A percentile compares a stretch with the other conserved stretches of the same genome.
These are phyloP conservation scores for Halictus quadricinctus DNA, from an alignment of 2,888 invertebrate species.

Conservation along the genomic window DNA sequence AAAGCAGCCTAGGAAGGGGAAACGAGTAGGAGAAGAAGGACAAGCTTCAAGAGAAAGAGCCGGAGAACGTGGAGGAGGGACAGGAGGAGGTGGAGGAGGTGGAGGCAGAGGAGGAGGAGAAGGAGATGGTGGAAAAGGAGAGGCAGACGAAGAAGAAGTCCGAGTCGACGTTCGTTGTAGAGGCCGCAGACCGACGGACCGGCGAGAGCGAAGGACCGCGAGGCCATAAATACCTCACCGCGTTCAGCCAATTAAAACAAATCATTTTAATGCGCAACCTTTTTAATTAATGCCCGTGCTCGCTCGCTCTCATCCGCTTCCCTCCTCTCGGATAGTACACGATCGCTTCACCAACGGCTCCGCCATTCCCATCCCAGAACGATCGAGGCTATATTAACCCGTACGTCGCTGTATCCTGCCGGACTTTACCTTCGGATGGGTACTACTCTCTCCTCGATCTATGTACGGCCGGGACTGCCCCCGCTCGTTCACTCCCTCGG, in stretches of 20 bases:
- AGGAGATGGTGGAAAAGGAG: conserved; percentile 39
- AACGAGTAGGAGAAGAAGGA: conserved; percentile 34
- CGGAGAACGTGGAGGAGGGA: conserved; percentile 30
- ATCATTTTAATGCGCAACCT: conserved; percentile 83
- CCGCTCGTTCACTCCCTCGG: conserved; percentile 1
- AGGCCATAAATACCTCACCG: conserved; percentile 82
- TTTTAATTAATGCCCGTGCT: conserved; percentile 82
- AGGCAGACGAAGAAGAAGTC: conserved; percentile 59
- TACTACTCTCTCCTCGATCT: conserved; percentile 29
- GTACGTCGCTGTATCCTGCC: conserved; percentile 62
- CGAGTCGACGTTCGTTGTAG: conserved; percentile 66
- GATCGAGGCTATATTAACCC: conserved; percentile 71
- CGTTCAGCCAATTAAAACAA: conserved; percentile 83
- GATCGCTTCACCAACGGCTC: conserved; percentile 62
- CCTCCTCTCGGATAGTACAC: conserved; percentile 68
- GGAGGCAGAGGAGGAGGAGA: neutral
- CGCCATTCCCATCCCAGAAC: conserved; percentile 69
- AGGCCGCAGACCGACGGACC: conserved; percentile 75
- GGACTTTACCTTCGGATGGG: conserved; percentile 49
- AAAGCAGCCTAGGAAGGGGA: conserved; percentile 35
- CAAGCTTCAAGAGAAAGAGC: conserved; percentile 16
- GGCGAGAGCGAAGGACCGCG: conserved; percentile 77
- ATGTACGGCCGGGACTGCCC: conserved; percentile 27
- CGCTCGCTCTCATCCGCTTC: conserved; percentile 77
- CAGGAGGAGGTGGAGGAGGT: conserved; percentile 27